Percentiles rank a stretch among this genome's conserved stretches.
Evolutionary conservation across 2,888 invertebrate species (phyloP).

Genomic region (Tinea pellionella): DNA sequence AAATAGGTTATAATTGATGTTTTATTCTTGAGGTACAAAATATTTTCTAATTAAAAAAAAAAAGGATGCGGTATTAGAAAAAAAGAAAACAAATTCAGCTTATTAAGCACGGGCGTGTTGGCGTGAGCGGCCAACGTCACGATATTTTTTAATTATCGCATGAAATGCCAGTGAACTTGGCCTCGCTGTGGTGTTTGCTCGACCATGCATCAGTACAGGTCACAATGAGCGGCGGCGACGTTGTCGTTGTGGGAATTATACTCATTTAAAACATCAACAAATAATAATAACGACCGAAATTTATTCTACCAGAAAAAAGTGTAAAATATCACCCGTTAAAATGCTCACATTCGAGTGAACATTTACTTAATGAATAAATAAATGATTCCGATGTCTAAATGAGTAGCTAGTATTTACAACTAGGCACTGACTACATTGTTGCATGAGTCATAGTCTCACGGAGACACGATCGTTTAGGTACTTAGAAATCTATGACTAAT

Average conservation of each 20-base stretch:
- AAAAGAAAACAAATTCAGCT: background rate
- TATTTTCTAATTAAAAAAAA: too few relatives aligned
- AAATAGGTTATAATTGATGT: too few relatives aligned
- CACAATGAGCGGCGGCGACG: conserved; percentile 48
- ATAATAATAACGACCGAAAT: background rate
- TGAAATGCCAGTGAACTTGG: conserved; percentile 69
- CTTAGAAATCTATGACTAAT: conserved; percentile 11
- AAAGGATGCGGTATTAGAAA: background rate
- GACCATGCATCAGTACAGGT: conserved; percentile 41
- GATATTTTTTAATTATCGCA: conserved; percentile 68
- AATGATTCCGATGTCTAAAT: too few relatives aligned
- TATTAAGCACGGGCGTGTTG: conserved; percentile 20
- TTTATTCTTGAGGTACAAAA: too few relatives aligned
- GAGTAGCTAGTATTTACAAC: background rate
- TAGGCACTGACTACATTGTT: background rate
- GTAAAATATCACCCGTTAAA: background rate
- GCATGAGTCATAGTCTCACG: conserved; percentile 41
- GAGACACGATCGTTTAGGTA: conserved; percentile 4
- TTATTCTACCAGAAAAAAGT: background rate
- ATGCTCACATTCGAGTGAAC: too few relatives aligned
- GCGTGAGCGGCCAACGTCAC: conserved; percentile 61
- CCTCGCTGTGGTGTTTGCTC: conserved; percentile 48
- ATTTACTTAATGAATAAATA: too few relatives aligned
- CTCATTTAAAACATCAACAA: conserved; percentile 10
- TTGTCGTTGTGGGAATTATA: conserved; percentile 11